phyloP scores from a whole-genome alignment of 2,797 vertebrate genomes.

The Acanthornis magna region DNA sequence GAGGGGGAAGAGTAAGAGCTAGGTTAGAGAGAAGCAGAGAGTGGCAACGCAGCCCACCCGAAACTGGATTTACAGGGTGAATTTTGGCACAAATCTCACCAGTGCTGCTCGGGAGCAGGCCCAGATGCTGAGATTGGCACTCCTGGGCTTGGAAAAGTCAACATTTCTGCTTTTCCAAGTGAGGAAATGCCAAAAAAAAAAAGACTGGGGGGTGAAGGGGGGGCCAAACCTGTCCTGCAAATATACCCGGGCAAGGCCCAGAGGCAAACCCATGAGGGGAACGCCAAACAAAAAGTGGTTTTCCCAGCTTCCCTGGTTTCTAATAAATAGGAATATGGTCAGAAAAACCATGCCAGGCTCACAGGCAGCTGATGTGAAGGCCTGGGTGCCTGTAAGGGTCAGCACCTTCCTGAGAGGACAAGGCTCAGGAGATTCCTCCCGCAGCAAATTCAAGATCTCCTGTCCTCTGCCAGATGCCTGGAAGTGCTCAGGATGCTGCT shows the following conservation, averaged over 20 bases:
- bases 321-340: background rate
- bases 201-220: background rate
- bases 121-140: background rate
- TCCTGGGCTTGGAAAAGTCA: background rate
- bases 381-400: background rate
- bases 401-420: background rate
- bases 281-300: background rate
- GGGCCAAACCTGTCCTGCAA: background rate
- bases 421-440: background rate
- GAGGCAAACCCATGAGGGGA: background rate
- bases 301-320: background rate
- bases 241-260: background rate
- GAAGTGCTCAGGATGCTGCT: background rate
- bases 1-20: background rate
- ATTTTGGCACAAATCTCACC: background rate
- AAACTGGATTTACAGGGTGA: background rate
- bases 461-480: background rate
- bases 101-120: background rate
- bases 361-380: background rate
- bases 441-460: background rate
- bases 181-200: background rate
- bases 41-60: fast-evolving
- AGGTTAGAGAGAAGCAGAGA: background rate
- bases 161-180: background rate
- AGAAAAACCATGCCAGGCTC: background rate